Base-by-base conservation (phyloP, 2,113 vertebrate genomes). In the Tamias sibiricus region DNA sequence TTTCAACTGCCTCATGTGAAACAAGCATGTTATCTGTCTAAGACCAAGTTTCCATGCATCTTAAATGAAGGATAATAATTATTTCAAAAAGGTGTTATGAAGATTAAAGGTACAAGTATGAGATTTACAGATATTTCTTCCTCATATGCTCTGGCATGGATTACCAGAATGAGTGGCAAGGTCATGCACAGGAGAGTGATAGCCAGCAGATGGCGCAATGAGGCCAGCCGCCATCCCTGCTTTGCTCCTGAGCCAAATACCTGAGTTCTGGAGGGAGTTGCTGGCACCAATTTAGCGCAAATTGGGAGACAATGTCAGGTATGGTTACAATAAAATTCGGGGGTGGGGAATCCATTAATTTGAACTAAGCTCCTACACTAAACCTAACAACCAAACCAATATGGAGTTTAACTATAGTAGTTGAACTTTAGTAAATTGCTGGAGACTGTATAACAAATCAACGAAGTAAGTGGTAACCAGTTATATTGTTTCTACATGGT, bases 141-240 rank as follows among this genome's bases (percentile, higher is more conserved):
- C 4, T 88, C 4, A 30, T 42, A 10, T 1, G 17, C 22, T 91
- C 20, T 44, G 32, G 71, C 8, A 2, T 10, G 14, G 22, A 5
- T 57, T 24, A 30, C n/a, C 32, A 35, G 6, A 14, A 10, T 4
- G 30, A 49, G 47, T 49, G 47, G 32, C 16, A 8, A 40, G 2
- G 14, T 57, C 66, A n/a, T 49, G 66, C 82, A 69, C 1, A 16
- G 64, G 20, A 40, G 10, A 47, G 72, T 7, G 35, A 24, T 0
- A 12, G 49, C 57, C 59, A 87, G 66, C 35, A 93, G 94, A 75
- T 40, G 81, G 94, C 10, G 66, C 19, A 37, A 80, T 32, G 47
- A 40, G n/a, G 13, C 54, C 5, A 8, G 12, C 32, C 4, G 9
- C 8, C 17, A 1, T 17, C 16, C 2, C 6, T 30, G 64, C 32